Base-by-base conservation (phyloP, 2,113 vertebrate genomes). In the Ophthalmolycus amberensis region DNA sequence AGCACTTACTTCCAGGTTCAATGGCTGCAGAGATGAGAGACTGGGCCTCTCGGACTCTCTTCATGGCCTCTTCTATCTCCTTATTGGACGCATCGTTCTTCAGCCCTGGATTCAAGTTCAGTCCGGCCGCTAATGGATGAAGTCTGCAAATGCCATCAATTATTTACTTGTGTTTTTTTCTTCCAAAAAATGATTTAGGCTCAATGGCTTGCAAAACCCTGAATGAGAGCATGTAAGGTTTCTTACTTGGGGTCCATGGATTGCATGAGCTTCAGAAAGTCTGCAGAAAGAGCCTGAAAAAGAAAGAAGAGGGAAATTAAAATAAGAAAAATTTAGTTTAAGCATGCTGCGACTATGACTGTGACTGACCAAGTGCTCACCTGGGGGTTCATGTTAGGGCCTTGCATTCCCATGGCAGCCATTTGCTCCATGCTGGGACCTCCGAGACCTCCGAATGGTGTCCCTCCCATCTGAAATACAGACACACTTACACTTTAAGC, bases 41-140 rank as follows among this genome's bases (percentile, higher is more conserved):
- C 92, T 99, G 98, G 75, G 98, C 98, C 93, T 99, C 98, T 83
- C 97, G 90, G 62, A 99, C 98, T 92, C 98, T 95, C 90, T 99
- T 99, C 98, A 99, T 99, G 20, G 98, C 98, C 90, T 99, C 98
- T 94, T 99, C 98, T 32, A 99, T 99, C 92, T 99, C 98, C 93
- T 99, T 99, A 90, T 96, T 99, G 74, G 98, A 97, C 48, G 96
- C 95, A 68, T 99, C 98, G 2, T 95, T 96, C 86, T 99, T 99
- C 89, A 99, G 90, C 78, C 96, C 97, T 15, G 97, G 96, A 69
- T 96, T 97, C 83, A 99, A 93, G 77, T 90, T 94, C 6, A 99
- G 94, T 58, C 98, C 97, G 25, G 97, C 97, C 63, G 97, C 96
- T 84, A 99, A 95, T 27, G 97, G 97, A 93, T 98, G 99, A 93